These are phyloP conservation scores for Petrolisthes manimaculis DNA, from an alignment of 2,888 invertebrate species.

Conservation along the genomic window DNA sequence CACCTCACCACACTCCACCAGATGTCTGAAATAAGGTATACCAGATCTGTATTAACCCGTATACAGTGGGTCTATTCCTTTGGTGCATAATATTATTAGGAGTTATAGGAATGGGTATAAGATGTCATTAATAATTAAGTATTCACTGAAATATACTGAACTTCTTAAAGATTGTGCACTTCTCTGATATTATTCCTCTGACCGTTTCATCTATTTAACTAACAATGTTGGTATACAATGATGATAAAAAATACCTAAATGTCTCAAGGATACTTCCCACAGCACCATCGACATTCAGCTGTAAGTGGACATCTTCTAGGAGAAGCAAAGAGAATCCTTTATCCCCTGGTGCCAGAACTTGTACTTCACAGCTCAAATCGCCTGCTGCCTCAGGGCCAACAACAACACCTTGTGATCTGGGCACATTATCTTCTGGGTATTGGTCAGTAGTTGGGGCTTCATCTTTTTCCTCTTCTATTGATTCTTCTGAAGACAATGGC, in stretches of 20 bases:
- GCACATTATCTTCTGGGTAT: background rate
- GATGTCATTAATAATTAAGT: too few species aligned
- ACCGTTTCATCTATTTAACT: too few species aligned
- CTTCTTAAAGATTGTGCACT: too few species aligned
- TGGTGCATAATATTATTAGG: too few species aligned
- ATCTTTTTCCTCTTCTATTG: conserved; percentile 1
- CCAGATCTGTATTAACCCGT: too few species aligned
- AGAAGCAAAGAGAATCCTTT: conserved; percentile 47
- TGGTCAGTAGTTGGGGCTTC: background rate
- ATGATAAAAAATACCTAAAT: conserved; percentile 32
- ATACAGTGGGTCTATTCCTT: too few species aligned
- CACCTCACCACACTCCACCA: conserved; percentile 45
- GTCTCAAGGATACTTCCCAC: conserved; percentile 47
- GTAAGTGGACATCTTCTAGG: conserved; percentile 44
- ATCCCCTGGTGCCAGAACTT: conserved; percentile 44
- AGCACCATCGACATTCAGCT: conserved; percentile 11
- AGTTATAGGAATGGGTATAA: too few species aligned
- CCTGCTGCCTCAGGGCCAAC: background rate
- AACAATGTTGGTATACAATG: too few species aligned
- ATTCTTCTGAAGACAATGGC: background rate
- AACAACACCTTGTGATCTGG: background rate
- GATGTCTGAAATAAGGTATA: conserved; percentile 21
- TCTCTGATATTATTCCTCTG: too few species aligned
- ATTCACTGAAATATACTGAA: too few species aligned
- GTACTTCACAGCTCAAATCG: conserved; percentile 6